Evolutionary conservation across 2,113 vertebrate genomes (phyloP).

Genomic region (Hymenochirus boettgeri): DNA sequence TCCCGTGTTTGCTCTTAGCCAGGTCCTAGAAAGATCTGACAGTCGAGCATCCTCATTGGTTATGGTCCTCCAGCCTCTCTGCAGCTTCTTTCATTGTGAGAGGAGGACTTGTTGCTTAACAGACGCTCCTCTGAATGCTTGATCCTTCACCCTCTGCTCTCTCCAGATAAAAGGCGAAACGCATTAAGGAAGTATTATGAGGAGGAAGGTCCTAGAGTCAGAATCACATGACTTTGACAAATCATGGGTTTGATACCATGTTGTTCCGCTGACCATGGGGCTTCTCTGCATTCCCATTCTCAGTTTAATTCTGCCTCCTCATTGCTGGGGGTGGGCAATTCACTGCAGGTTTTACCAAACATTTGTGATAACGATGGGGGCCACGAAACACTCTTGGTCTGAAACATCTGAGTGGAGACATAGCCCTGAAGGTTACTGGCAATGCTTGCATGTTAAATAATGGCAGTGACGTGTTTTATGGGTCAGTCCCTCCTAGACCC

Average conservation of each 20-base stretch:
- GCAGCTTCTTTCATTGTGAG: conserved; percentile 77
- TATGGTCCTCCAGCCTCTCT: conserved; percentile 87
- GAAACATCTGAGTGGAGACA: conserved; percentile 94
- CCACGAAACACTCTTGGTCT: conserved; percentile 95
- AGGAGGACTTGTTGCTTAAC: conserved; percentile 77
- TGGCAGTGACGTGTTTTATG: too few species aligned
- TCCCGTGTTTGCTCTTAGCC: conserved; percentile 90
- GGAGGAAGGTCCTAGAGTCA: too few species aligned
- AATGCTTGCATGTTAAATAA: too few species aligned
- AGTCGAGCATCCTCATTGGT: conserved; percentile 84
- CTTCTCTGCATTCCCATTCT: conserved; percentile 67
- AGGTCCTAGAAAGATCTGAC: conserved; percentile 93
- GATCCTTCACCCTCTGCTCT: conserved; percentile 73
- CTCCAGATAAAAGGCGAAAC: not conserved
- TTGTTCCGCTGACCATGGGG: conserved; percentile 59
- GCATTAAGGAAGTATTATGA: not conserved
- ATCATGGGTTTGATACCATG: conserved; percentile 58
- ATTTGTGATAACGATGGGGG: conserved; percentile 94
- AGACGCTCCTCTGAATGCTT: conserved; percentile 82
- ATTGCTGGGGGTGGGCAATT: not conserved
- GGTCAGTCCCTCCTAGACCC: too few species aligned
- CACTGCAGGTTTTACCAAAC: conserved; percentile 66
- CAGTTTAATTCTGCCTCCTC: conserved; percentile 51
- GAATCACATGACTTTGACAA: too few species aligned
- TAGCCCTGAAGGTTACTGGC: conserved; percentile 96